Evolutionary conservation across 2,113 vertebrate genomes (phyloP), one percentile per base, ranked within the genome.

Genomic region (Tachuris rubrigastra): DNA sequence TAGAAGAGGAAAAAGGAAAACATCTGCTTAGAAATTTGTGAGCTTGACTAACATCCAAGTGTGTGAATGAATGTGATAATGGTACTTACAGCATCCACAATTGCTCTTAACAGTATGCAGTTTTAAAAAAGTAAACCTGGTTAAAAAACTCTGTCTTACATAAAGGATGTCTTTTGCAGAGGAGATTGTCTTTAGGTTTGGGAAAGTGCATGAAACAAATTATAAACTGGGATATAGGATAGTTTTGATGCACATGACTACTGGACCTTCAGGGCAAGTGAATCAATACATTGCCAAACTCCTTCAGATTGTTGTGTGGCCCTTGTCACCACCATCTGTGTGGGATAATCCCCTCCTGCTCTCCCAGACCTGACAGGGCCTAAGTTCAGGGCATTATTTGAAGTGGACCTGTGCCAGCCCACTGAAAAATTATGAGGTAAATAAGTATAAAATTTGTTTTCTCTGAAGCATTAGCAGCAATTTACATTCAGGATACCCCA

Each of bases 241-340:
- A 18, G 13, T 75, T 88, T 71, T 82, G 42, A 23, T 60, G 44
- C 59, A 58, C 76, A 55, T 80, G n/a, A 28, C 15, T 42, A 8
- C 6, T 55, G 42, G 25, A 25, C 6, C 12, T 68, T 80, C 42
- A 20, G 4, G 23, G 12, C 28, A 28, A 44, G 17, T 8, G 7
- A 89, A 12, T 0, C 0, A 0, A 5, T 33, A 7, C 21, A 73
- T 66, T 84, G 49, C 15, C 58, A 65, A 8, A 9, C 20, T 46
- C 10, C 33, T 33, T 33, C 14, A n/a, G 22, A 8, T 35, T 31
- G 14, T 14, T 58, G 30, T 33, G 23, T 69, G 24, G 23, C 39
- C 15, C 5, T 10, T 18, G 18, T 23, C 33, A 68, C 8, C 13
- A 7, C 14, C 30, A 0, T 2, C 17, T 2, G 2, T 37, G 22